Evolutionary conservation across 2,113 vertebrate species (phyloP).

Genomic region (Panurus biarmicus): DNA sequence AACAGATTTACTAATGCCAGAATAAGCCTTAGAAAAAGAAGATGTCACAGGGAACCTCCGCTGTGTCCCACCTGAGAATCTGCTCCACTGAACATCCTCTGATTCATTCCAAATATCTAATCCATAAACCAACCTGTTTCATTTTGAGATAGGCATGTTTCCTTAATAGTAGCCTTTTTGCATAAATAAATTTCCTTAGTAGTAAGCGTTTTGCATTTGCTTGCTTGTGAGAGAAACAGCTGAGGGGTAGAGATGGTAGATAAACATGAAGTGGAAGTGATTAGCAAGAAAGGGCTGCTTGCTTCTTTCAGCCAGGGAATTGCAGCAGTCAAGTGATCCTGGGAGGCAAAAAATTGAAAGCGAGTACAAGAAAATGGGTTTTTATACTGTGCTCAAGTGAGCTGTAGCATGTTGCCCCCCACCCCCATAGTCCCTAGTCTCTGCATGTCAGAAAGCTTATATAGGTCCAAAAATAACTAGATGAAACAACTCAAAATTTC

Average conservation of each 20-base stretch:
- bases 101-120: background rate
- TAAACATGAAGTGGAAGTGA: background rate
- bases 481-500: background rate
- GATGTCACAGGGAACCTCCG: rapidly evolving
- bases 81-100: background rate
- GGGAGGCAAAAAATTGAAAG: background rate
- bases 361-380: background rate
- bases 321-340: background rate
- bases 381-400: background rate
- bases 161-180: background rate
- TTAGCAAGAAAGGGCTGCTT: background rate
- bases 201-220: background rate
- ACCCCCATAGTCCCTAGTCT: background rate
- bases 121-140: background rate
- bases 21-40: background rate
- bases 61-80: background rate
- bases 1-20: background rate
- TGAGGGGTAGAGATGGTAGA: background rate
- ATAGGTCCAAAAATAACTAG: background rate
- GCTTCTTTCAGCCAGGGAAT: background rate
- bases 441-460: background rate
- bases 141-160: background rate
- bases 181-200: background rate
- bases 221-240: background rate
- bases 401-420: rapidly evolving